A percentile compares a stretch with the other conserved stretches of the same genome.
These are phyloP conservation scores for Saimiri boliviensis DNA, from an alignment of 2,113 vertebrate species.

Conservation along the genomic window DNA sequence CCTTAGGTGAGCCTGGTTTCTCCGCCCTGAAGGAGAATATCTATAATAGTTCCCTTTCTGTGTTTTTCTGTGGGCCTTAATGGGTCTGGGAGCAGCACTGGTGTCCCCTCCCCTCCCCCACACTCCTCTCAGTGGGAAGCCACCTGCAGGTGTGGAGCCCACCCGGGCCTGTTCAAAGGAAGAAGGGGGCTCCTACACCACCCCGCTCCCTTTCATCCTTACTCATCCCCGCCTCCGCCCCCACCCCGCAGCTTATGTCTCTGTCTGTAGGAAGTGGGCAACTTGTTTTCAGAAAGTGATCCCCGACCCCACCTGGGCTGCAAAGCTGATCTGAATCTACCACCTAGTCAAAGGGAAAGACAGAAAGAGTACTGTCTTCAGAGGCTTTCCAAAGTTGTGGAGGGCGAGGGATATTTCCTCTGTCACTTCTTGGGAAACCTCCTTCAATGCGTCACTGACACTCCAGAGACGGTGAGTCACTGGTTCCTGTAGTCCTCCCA, in stretches of 20 bases:
- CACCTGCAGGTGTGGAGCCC: conserved; percentile 34
- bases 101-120: not conserved
- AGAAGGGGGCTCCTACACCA: not conserved
- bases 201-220: conserved; percentile 28
- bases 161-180: not conserved
- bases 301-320: conserved; percentile 45
- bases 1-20: not conserved
- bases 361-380: conserved; percentile 23
- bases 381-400: conserved; percentile 21
- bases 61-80: not conserved
- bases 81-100: not conserved
- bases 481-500: not conserved
- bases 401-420: conserved; percentile 34
- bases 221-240: not conserved
- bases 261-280: conserved; percentile 64
- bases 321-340: conserved; percentile 43
- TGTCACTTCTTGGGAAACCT: conserved; percentile 69
- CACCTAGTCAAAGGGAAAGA: conserved; percentile 75
- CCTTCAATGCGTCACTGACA: conserved; percentile 23
- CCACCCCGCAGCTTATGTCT: not conserved
- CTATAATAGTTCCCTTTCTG: not conserved
- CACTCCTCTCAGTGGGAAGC: not conserved
- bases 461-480: not conserved
- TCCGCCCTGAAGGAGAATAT: not conserved
- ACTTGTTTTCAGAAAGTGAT: conserved; percentile 78